phyloP scores from a whole-genome alignment of 2,888 invertebrate genomes.

The Drosophila niveifrons region DNA sequence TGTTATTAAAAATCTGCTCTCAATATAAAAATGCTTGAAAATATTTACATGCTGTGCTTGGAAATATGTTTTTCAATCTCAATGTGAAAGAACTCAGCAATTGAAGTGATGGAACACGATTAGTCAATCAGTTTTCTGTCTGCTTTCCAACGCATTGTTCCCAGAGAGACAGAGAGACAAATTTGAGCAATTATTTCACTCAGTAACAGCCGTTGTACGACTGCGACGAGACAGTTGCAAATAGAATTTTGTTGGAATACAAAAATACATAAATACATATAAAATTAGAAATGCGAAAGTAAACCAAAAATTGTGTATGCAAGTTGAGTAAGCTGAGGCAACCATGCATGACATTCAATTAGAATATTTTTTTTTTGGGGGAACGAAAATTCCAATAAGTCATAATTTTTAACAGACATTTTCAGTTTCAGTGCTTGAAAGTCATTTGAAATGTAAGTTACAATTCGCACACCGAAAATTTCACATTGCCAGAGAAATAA shows the following conservation, averaged over 20 bases:
- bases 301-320: conserved; percentile 28
- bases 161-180: not conserved
- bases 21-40: not conserved
- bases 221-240: conserved; percentile 10
- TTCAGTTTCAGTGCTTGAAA: conserved; percentile 23
- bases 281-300: not conserved
- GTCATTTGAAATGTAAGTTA: conserved; percentile 22
- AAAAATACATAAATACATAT: no score
- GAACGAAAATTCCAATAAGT: conserved; percentile 49
- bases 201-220: conserved; percentile 2
- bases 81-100: not conserved
- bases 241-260: conserved; percentile 9
- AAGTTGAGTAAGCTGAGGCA: conserved; percentile 31
- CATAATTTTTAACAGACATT: conserved; percentile 55
- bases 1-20: not conserved
- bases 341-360: conserved; percentile 55
- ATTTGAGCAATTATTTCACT: conserved; percentile 10
- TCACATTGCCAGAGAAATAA: conserved; percentile 33
- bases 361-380: conserved; percentile 12
- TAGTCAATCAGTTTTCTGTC: conserved; percentile 12
- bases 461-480: conserved; percentile 35
- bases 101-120: not conserved
- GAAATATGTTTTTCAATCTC: not conserved
- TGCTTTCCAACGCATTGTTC: conserved; percentile 6
- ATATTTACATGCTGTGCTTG: not conserved